Evolutionary conservation across 2,888 invertebrate species (phyloP).

Genomic region (Blomia tropicalis): DNA sequence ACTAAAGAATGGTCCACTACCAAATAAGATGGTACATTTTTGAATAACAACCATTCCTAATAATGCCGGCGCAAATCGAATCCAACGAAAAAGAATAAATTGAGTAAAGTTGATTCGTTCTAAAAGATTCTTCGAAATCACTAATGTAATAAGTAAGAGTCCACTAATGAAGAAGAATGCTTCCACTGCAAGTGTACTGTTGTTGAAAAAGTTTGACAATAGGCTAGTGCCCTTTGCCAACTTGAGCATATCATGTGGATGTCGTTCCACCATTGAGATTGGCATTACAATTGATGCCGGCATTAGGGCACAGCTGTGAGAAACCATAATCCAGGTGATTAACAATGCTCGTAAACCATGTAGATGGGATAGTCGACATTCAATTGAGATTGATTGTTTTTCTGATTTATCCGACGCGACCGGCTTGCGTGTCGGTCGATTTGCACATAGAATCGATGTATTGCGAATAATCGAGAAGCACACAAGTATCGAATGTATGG

Average conservation of each 20-base stretch:
- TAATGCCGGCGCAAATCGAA: constrained; percentile 1
- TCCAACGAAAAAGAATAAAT: constrained; percentile 1
- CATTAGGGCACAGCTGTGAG: background rate
- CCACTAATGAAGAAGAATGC: background rate
- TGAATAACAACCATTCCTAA: background rate
- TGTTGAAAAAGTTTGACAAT: background rate
- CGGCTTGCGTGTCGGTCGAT: background rate
- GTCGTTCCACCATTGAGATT: background rate
- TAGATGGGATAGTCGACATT: background rate
- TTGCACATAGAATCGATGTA: background rate
- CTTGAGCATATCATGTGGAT: background rate
- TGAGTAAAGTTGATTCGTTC: background rate
- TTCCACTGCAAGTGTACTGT: constrained; percentile 1
- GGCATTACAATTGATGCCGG: constrained; percentile 5
- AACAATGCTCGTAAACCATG: background rate
- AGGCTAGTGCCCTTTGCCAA: background rate
- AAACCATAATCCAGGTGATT: background rate
- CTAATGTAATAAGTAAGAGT: background rate
- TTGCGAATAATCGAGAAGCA: background rate
- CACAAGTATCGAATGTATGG: background rate
- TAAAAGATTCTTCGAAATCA: background rate
- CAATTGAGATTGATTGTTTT: background rate
- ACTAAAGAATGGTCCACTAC: constrained; percentile 4
- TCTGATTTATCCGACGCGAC: background rate
- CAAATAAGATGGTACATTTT: background rate